Evolutionary conservation across 1,140 invertebrate species (phyloP), one percentile per base, ranked within the genome.

Genomic region (Asbolus verrucosus): DNA sequence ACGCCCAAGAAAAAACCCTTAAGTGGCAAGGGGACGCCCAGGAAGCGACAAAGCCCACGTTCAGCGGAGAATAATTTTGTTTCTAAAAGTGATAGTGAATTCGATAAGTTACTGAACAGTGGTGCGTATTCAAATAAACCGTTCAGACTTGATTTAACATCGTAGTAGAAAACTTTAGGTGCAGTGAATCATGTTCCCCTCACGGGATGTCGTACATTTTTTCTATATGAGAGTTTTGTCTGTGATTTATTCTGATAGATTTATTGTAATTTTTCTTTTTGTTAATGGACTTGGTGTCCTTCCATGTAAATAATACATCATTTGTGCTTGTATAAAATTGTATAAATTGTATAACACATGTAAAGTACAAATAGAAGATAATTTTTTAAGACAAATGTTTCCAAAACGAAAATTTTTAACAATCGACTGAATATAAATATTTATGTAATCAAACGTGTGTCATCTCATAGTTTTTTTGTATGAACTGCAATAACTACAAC

Each of bases 271-370:
- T 62, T 62, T 63, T 63, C 27, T 30, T 30, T 21, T 59, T 41
- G 36, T 62, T 36, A 14, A 21, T 9, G 39, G 61, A 18, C 14
- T n/a, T 24, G 1, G 13, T 3, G 15, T 39, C 60, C 61, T 39
- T 19, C 30, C 41, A 46, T 63, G 61, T 63, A 63, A 63, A 63
- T 46, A 46, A 46, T 63, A 41, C 33, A 18, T 39, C 33, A 63
- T 63, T 41, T 27, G 39, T 63, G 61, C 61, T 63, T 63, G 61
- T 63, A 63, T n/a, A 63, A 63, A 62, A 63, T 63, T 63, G 61
- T 63, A 63, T 63, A 63, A 63, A 38, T 41, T 63, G 61, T 63
- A 63, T 61, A 63, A 63, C 61, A 63, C 61, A 63, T 63, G 61
- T 63, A 63, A 63, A 63, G 61, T 63, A 63, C 61, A 63, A 63